Base-by-base conservation (phyloP, 2,797 vertebrate genomes). In the Zalophus californianus region DNA sequence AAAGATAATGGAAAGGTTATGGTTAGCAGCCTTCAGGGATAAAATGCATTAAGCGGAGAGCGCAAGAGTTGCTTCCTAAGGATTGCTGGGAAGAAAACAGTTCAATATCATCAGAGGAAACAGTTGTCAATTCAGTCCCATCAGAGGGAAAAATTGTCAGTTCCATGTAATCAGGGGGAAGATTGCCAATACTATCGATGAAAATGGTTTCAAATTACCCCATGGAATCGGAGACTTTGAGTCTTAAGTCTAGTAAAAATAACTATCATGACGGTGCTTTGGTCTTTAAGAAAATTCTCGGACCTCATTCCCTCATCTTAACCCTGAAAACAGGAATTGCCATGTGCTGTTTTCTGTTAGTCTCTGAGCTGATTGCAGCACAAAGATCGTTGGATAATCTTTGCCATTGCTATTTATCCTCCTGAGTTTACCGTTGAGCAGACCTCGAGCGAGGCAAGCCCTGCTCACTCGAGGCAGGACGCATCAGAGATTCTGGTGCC, bases 21-120 rank as follows among this genome's bases (percentile, higher is more conserved):
- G 86, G 66, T 91, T 96, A 89, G 86, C 84, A 91, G 62, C 44
- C 14, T 97, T 92, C 62, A 93, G 41, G 72, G 83, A 56, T 48
- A 29, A 44, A 94, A 91, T 90, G 86, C 86, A 44, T 86, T 72
- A 92, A 97, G 11, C 13, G 93, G 90, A 91, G 86, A 80, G 70
- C 77, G 84, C 15, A 54, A 93, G 90, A 73, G 68, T 7, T 25
- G 10, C 11, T 82, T 68, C 5, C 83, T 97, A 90, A 80, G 29
- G 48, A n/a, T 23, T 29, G 23, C 18, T 72, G 60, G 73, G 5
- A 94, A 32, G 96, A 70, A 95, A 75, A 75, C 64, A 91, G 62
- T 92, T 92, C 27, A 97, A 27, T 64, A 96, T 95, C 92, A 96
- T 89, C 80, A 94, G 50, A 87, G 77, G 94, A 90, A 98, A 96